Conservation (phyloP, 2,888 invertebrate species). For the Spilosoma lubricipeda region DNA sequence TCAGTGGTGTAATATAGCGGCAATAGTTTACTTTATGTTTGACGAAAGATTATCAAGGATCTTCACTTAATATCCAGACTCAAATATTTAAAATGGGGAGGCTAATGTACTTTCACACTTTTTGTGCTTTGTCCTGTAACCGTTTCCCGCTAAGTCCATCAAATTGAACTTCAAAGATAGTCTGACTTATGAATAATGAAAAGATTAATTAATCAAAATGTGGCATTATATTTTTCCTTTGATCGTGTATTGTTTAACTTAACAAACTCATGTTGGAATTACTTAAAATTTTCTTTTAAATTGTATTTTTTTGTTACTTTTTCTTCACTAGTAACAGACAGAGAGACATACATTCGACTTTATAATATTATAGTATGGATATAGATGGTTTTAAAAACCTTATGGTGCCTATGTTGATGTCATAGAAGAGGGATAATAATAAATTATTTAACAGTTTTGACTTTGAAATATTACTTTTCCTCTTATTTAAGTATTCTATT, state of each 20-base stretch:
- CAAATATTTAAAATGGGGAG: neutral
- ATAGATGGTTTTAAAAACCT: no score
- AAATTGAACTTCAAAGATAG: constrained; percentile 2
- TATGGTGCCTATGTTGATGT: no score
- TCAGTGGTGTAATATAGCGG: no score
- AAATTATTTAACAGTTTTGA: no score
- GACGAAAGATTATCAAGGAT: neutral
- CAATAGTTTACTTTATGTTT: neutral
- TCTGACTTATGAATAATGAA: neutral
- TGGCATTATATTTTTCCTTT: neutral
- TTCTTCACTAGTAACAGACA: no score
- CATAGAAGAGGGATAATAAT: no score
- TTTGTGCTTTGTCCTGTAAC: neutral
- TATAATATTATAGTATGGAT: no score
- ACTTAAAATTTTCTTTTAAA: no score
- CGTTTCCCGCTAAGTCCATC: neutral
- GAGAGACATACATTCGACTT: no score
- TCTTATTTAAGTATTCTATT: no score
- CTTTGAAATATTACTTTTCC: no score
- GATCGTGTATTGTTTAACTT: neutral
- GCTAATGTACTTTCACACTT: neutral
- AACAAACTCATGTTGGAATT: neutral
- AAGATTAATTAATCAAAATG: neutral
- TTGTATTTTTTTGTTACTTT: no score
- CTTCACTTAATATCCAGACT: neutral